Evolutionary conservation across 2,888 invertebrate genomes (phyloP).

Genomic region (Stegophylla sp.): DNA sequence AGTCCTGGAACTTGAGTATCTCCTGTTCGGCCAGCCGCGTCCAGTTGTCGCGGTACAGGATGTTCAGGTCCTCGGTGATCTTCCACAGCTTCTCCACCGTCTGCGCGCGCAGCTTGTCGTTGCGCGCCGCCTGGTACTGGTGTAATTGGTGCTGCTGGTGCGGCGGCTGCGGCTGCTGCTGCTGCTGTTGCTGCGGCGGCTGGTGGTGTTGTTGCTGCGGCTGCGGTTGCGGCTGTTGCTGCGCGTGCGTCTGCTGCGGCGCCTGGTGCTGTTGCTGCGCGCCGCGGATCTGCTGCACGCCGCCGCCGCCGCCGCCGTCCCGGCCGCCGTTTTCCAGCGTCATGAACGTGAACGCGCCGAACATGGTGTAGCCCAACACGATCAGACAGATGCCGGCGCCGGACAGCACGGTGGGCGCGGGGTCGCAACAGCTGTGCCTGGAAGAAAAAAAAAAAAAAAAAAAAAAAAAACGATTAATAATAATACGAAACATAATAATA

Average conservation of each 20-base stretch:
- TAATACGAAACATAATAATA: too few species aligned
- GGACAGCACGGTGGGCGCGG: constrained; percentile 74
- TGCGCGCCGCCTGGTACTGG: neutral
- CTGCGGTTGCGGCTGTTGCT: constrained; percentile 28
- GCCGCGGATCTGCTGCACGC: neutral
- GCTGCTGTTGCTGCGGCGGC: neutral
- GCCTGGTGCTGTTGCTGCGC: constrained; percentile 33
- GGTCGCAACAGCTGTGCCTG: constrained; percentile 63
- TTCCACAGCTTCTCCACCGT: constrained; percentile 85
- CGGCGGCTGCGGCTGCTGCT: neutral
- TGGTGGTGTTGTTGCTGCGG: neutral
- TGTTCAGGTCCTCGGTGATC: constrained; percentile 85
- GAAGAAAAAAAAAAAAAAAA: neutral
- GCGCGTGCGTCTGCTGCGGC: constrained; percentile 27
- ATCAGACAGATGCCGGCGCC: constrained; percentile 83
- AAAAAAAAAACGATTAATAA: too few species aligned
- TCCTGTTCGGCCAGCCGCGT: constrained; percentile 85
- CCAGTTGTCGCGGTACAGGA: constrained; percentile 91
- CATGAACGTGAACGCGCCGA: constrained; percentile 91
- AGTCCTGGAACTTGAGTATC: constrained; percentile 82
- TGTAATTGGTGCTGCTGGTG: neutral
- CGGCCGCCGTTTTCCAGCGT: constrained; percentile 75
- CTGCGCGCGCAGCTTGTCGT: constrained; percentile 63
- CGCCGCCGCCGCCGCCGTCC: neutral
- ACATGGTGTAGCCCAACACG: constrained; percentile 87